These are phyloP conservation scores for Fulica atra DNA, from an alignment of 2,113 vertebrate species.

Conservation along the genomic window DNA sequence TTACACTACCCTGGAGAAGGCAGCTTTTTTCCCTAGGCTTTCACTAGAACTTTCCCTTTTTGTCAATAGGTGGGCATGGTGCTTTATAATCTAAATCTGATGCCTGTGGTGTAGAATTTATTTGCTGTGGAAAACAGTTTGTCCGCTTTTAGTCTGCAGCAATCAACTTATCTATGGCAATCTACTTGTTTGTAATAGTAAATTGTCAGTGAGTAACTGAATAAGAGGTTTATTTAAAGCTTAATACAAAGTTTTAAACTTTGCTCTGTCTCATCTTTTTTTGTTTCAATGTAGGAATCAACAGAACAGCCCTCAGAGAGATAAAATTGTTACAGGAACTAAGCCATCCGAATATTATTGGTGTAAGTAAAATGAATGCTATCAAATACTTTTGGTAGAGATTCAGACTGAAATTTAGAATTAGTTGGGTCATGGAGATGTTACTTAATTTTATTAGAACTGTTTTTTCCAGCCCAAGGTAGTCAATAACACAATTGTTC, in stretches of 20 bases:
- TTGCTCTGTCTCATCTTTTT: background rate
- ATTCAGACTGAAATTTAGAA: background rate
- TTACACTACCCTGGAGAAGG: background rate
- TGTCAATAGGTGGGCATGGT: background rate
- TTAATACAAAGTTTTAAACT: background rate
- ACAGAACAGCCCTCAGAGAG: slow-evolving; percentile 95
- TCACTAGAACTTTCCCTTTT: background rate
- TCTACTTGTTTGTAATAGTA: background rate
- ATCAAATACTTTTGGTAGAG: background rate
- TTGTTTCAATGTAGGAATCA: slow-evolving; percentile 84
- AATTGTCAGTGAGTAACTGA: background rate
- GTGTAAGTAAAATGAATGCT: slow-evolving; percentile 80
- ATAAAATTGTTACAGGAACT: slow-evolving; percentile 97
- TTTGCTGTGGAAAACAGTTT: background rate
- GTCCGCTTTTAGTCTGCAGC: background rate
- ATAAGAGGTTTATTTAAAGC: background rate
- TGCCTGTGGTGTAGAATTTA: background rate
- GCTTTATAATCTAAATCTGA: background rate
- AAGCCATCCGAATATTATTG: slow-evolving; percentile 97
- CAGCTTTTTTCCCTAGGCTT: background rate
- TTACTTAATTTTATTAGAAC: background rate
- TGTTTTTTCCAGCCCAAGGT: background rate
- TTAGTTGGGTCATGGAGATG: background rate
- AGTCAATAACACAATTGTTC: background rate
- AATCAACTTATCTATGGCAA: background rate